A percentile compares a stretch with the other conserved stretches of the same genome.
Evolutionary conservation across 1,140 invertebrate genomes (phyloP).

Genomic region (Microvelia longipes): DNA sequence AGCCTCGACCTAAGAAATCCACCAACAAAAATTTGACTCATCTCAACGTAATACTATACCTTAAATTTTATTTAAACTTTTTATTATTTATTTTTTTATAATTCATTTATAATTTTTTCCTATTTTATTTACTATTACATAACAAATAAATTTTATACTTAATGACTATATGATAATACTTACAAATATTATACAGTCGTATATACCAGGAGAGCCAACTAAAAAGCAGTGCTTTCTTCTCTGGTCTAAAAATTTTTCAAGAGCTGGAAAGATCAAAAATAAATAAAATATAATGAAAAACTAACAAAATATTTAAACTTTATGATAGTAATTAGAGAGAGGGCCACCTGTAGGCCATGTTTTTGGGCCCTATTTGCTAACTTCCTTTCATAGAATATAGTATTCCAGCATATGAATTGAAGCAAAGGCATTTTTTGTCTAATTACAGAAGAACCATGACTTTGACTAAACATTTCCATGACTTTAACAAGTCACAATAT

Average conservation of each 20-base stretch:
- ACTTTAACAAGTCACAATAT: too few species aligned
- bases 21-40: neutral
- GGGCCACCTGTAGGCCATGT: neutral
- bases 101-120: too few species aligned
- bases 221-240: neutral
- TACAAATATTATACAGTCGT: neutral
- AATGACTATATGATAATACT: neutral
- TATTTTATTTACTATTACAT: neutral
- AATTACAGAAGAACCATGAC: neutral
- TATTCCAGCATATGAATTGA: neutral
- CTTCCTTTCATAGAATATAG: neutral
- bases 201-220: neutral
- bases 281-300: neutral
- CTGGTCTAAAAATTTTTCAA: neutral
- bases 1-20: neutral
- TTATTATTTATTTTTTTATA: too few species aligned
- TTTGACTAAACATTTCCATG: neutral
- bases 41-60: neutral
- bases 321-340: neutral
- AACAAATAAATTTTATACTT: neutral
- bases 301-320: neutral
- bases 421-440: neutral
- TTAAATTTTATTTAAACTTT: neutral
- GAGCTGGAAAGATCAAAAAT: neutral
- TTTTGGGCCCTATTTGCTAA: neutral